Conservation (phyloP, 2,113 vertebrate genomes). For the Eonycteris spelaea region DNA sequence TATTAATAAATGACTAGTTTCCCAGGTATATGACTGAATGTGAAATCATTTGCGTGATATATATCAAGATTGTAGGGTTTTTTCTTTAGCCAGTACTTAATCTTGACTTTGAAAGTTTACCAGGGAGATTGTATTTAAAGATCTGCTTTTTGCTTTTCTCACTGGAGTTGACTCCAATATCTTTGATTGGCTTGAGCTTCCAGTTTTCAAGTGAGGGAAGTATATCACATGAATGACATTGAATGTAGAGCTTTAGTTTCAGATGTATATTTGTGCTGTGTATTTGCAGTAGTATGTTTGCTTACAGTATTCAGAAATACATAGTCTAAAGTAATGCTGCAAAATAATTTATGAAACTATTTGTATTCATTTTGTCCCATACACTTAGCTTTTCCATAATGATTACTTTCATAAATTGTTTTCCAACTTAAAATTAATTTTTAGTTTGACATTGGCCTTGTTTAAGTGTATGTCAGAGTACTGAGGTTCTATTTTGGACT, state of each 20-base stretch:
- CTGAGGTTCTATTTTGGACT: not conserved
- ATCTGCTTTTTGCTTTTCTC: not conserved
- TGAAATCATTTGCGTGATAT: not conserved
- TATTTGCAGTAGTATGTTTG: not conserved
- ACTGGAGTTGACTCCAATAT: constrained; percentile 54
- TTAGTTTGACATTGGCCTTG: not conserved
- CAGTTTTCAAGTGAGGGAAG: constrained; percentile 64
- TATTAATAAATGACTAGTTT: not conserved
- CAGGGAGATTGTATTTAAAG: constrained; percentile 36
- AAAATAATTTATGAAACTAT: not conserved
- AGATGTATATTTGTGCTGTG: not conserved
- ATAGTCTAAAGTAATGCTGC: not conserved
- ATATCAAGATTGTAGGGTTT: not conserved
- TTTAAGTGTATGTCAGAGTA: not conserved
- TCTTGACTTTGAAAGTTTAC: constrained; percentile 56
- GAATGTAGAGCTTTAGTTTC: constrained; percentile 27
- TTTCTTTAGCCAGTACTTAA: not conserved
- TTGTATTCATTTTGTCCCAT: not conserved
- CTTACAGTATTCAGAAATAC: not conserved
- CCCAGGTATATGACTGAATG: not conserved
- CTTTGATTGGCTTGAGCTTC: constrained; percentile 73
- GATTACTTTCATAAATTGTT: constrained; percentile 31
- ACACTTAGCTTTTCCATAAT: not conserved
- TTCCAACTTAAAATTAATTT: constrained; percentile 16
- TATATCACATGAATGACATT: constrained; percentile 58